Evolutionary conservation across 2,113 vertebrate species (phyloP).

Genomic region (Oreochromis spilurus): DNA sequence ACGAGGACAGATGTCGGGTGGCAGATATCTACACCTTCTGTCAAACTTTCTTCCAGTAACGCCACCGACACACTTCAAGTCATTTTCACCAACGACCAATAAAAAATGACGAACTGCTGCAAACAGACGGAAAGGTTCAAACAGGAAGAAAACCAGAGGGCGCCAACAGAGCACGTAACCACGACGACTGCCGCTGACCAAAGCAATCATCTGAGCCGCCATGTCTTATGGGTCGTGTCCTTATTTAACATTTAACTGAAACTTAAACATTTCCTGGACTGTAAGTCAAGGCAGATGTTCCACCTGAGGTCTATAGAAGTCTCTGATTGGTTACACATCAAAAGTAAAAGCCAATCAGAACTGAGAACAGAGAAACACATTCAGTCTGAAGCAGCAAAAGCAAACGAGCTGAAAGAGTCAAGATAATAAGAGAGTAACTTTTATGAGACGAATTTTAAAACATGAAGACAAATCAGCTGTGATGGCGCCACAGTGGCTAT

Average conservation of each 20-base stretch:
- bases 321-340: neutral
- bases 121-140: neutral
- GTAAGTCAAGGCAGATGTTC: neutral
- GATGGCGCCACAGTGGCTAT: neutral
- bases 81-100: neutral
- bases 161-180: neutral
- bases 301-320: rapidly evolving
- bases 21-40: neutral
- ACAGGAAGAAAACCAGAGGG: neutral
- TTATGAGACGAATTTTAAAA: neutral
- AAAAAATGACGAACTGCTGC: neutral
- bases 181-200: neutral
- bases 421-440: neutral
- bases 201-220: neutral
- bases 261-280: neutral
- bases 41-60: neutral
- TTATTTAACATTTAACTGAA: neutral
- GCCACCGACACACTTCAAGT: neutral
- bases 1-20: neutral
- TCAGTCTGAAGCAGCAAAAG: neutral
- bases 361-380: neutral
- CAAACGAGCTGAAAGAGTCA: neutral
- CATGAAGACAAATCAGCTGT: neutral
- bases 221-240: neutral
- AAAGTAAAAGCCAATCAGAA: neutral